phyloP scores from a whole-genome alignment of 2,113 vertebrate species.

The Perca schrenkii region DNA sequence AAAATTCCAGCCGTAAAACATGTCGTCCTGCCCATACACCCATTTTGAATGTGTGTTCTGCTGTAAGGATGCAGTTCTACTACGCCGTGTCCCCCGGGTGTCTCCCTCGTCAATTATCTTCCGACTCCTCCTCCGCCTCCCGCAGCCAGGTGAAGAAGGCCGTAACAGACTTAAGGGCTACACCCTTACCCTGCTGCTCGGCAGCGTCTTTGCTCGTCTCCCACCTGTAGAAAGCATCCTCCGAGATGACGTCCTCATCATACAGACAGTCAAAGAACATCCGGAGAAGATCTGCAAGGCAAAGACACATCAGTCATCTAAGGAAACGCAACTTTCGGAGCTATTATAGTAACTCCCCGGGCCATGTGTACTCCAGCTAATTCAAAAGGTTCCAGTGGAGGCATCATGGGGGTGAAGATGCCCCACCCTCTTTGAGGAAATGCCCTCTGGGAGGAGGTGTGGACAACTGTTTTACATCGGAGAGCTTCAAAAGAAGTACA shows the following conservation, averaged over 20 bases:
- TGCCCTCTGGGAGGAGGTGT: neutral
- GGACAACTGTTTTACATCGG: neutral
- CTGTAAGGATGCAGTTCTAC: constrained; percentile 78
- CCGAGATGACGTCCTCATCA: constrained; percentile 97
- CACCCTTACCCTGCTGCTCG: constrained; percentile 94
- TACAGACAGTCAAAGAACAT: constrained; percentile 99
- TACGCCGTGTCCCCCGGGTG: constrained; percentile 86
- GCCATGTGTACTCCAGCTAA: neutral
- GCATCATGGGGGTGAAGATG: neutral
- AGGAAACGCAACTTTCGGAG: neutral
- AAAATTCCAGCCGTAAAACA: constrained; percentile 87
- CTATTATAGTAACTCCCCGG: too few relatives aligned
- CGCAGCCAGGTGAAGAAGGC: constrained; percentile 98
- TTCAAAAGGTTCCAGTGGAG: neutral
- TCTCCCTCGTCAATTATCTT: constrained; percentile 91
- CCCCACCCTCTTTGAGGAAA: neutral
- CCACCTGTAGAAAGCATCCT: constrained; percentile 99
- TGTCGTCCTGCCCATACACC: constrained; percentile 76
- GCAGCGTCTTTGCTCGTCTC: constrained; percentile 96
- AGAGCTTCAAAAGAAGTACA: neutral
- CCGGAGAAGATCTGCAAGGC: constrained; percentile 90
- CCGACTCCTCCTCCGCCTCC: constrained; percentile 98
- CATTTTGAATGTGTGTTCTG: constrained; percentile 83
- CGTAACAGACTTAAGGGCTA: constrained; percentile 95
- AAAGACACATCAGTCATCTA: neutral